A percentile compares a stretch with the other conserved stretches of the same genome.
phyloP scores from a whole-genome alignment of 2,113 vertebrate genomes.

The Corapipo altera region DNA sequence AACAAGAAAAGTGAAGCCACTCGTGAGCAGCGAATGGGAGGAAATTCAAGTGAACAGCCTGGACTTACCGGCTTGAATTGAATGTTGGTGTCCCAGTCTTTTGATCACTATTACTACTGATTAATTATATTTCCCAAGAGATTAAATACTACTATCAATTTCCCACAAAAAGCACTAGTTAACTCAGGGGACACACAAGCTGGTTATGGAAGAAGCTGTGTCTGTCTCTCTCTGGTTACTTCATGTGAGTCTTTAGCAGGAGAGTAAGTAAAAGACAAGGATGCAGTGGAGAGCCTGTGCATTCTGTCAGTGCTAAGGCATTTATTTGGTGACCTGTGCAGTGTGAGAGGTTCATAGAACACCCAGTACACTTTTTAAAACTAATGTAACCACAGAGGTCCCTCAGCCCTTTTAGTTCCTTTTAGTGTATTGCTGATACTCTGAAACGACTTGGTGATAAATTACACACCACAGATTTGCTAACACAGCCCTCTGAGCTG shows the following conservation, averaged over 20 bases:
- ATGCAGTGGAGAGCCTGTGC: neutral
- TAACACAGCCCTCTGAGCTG: neutral
- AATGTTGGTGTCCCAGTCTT: neutral
- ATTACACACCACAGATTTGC: neutral
- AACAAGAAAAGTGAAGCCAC: neutral
- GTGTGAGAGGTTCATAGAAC: neutral
- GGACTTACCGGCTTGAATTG: neutral
- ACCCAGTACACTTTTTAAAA: neutral
- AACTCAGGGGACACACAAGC: neutral
- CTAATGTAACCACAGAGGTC: neutral
- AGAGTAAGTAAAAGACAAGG: neutral
- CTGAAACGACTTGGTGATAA: neutral
- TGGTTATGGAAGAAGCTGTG: neutral
- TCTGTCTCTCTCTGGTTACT: neutral
- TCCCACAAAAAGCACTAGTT: neutral
- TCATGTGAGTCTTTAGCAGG: neutral
- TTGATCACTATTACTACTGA: neutral
- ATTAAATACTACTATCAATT: neutral
- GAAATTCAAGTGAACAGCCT: neutral
- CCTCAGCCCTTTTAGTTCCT: neutral
- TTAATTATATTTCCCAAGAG: neutral
- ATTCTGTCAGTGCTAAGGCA: neutral
- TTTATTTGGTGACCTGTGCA: neutral
- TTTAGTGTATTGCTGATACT: neutral
- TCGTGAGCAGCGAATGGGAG: neutral